Conservation (phyloP, 2,888 invertebrate genomes). For the Napeogenes sylphis region DNA sequence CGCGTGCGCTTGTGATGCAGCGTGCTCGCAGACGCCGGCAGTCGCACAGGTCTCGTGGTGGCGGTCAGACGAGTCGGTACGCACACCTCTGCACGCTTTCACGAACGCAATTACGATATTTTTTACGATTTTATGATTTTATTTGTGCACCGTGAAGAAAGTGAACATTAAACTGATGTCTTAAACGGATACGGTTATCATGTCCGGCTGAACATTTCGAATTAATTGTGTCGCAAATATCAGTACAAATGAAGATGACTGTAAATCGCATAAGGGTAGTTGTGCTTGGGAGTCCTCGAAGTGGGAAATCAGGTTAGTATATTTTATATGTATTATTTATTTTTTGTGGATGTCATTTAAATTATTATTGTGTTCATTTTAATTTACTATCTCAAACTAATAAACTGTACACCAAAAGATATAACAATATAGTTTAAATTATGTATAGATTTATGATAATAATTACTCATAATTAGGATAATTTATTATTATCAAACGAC, state of each 20-base stretch:
- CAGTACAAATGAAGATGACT: constrained; percentile 82
- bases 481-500: constrained; percentile 12
- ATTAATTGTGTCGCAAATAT: constrained; percentile 42
- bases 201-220: constrained; percentile 54
- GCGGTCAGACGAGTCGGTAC: constrained; percentile 46
- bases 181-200: constrained; percentile 36
- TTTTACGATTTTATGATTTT: constrained; percentile 39
- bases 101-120: constrained; percentile 71
- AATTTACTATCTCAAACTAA: too few relatives aligned
- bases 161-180: constrained; percentile 50
- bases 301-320: constrained; percentile 87
- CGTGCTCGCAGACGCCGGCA: constrained; percentile 45
- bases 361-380: not conserved
- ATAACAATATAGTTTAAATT: too few relatives aligned
- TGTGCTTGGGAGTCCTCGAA: constrained; percentile 85
- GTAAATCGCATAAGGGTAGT: constrained; percentile 88
- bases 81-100: constrained; percentile 39
- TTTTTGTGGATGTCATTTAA: not conserved
- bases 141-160: constrained; percentile 47
- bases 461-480: not conserved
- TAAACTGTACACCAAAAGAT: too few relatives aligned
- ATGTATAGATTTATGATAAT: too few relatives aligned
- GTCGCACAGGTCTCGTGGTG: constrained; percentile 70
- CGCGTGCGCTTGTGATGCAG: constrained; percentile 53
- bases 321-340: constrained; percentile 7